Conservation (phyloP, 2,113 vertebrate genomes). For the Carassius auratus region DNA sequence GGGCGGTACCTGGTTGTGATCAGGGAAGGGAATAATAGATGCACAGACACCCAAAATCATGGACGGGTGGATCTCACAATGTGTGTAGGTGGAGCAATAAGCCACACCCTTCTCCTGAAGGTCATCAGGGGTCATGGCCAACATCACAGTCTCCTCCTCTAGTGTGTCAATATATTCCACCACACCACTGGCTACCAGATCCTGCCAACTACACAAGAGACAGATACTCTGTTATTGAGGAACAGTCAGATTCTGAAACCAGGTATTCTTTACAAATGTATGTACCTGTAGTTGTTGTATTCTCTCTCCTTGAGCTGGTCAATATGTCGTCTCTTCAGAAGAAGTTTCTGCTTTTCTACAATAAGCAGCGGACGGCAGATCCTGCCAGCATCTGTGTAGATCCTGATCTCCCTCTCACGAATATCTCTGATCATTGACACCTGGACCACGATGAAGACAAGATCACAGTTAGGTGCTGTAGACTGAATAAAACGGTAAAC, state of each 20-base stretch:
- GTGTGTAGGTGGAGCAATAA: slow-evolving; percentile 96
- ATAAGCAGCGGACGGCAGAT: slow-evolving; percentile 96
- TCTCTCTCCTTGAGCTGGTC: slow-evolving; percentile 97
- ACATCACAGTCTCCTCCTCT: slow-evolving; percentile 98
- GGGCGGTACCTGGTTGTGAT: slow-evolving; percentile 96
- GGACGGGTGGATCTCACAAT: slow-evolving; percentile 98
- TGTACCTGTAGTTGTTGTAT: slow-evolving; percentile 98
- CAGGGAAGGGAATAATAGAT: slow-evolving; percentile 97
- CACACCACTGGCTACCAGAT: slow-evolving; percentile 95
- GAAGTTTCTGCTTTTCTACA: slow-evolving; percentile 95
- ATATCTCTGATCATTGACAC: slow-evolving; percentile 99
- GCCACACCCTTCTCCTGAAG: slow-evolving; percentile 98
- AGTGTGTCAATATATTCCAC: slow-evolving; percentile 97
- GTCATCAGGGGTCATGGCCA: slow-evolving; percentile 98
- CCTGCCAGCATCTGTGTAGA: slow-evolving; percentile 95
- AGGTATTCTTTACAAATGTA: neutral
- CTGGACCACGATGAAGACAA: slow-evolving; percentile 64
- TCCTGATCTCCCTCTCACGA: slow-evolving; percentile 93
- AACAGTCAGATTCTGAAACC: neutral
- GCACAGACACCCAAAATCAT: slow-evolving; percentile 99
- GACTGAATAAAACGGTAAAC: neutral
- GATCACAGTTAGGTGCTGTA: neutral
- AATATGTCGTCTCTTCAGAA: slow-evolving; percentile 96
- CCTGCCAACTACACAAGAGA: slow-evolving; percentile 88
- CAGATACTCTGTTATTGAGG: neutral